Base-by-base conservation (phyloP, 1,140 invertebrate genomes). In the Drosophila suzukii region DNA sequence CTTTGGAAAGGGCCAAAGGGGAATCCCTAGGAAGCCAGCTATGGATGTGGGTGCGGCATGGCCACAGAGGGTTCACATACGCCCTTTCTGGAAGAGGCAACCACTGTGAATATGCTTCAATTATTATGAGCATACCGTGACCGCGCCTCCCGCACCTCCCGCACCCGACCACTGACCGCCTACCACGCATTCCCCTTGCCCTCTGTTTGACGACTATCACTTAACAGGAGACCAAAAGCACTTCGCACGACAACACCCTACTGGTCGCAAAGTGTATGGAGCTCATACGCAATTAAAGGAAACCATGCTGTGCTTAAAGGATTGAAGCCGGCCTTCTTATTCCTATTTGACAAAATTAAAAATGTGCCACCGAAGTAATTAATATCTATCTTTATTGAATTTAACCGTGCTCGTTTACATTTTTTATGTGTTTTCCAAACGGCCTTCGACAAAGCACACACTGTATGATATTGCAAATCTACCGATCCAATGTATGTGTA, bases 101-200 rank as follows among this genome's bases (percentile, higher is more conserved):
- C 62, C 67, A 50, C 58, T 85, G 77, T 66, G 59, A 84, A 84
- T 81, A 84, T 84, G 81, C 81, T 84, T 84, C 81, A 84, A 84
- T 84, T 84, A 84, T 85, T 77, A 85, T 72, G 63, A 84, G 63
- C 72, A 80, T 73, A 58, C 54, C 54, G 58, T 41, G 57, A 43
- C 67, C 66, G 57, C 49, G 50, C 41, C 74, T 62, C 60, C 17
- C 17, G 30, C 78, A 61, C 41, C 74, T 62, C 60, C 17, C 17
- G 30, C 78, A 61, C 20, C 36, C 7, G 3, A 30, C 24, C 6
- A n/a, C 39, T 13, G 13, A n/a, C 39, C 36, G 13, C 24, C 7
- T 13, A 41, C 24, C 7, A n/a, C 49, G 7, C n/a, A 11, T n/a
- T 4, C 51, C 57, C 66, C 12, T 20, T 41, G 10, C 39, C 59